Base-by-base conservation (phyloP, 2,113 vertebrate species). In the Paraplagusia blochii region DNA sequence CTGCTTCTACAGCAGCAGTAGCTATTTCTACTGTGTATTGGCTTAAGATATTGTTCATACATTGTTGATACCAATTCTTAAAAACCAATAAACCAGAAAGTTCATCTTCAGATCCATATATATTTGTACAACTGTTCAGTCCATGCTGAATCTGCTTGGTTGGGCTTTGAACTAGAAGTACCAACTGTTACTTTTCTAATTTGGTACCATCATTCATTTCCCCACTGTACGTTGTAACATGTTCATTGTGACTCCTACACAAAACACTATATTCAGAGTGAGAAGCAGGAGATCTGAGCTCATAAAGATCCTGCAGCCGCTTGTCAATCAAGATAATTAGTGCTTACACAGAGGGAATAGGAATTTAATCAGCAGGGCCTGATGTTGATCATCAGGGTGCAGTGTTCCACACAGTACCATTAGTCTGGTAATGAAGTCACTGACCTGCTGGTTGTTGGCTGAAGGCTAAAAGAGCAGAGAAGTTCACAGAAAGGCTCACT, bases 291-390 rank as follows among this genome's bases (percentile, higher is more conserved):
- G 38, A 54, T 57, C 44, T 57, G 36, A 35, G 61, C 60, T 10
- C 18, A 40, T 51, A 59, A 18, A 72, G 42, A 22, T 60, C 54
- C 67, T 48, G 16, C 48, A 58, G 64, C 48, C 34, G 58, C 51
- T 50, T 47, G 72, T 85, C 81, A 77, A 18, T 77, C 67, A 16
- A 18, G 58, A 73, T 84, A 79, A 86, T 85, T 86, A 74, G 61
- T 76, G 76, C 51, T 70, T 66, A 68, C 71, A 70, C 74, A 63
- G 70, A 81, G 65, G 67, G 56, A 80, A 79, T 60, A 45, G 56
- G 77, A 73, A 72, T 85, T 81, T 82, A 79, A 83, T 85, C 82
- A 84, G 79, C 51, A 55, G 54, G 66, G 61, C 40, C 68, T 52
- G 53, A 62, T 75, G 77, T 66, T 79, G 72, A 81, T 87, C 67